Conservation (phyloP, 2,888 invertebrate species). For the Doris montereyensis region DNA sequence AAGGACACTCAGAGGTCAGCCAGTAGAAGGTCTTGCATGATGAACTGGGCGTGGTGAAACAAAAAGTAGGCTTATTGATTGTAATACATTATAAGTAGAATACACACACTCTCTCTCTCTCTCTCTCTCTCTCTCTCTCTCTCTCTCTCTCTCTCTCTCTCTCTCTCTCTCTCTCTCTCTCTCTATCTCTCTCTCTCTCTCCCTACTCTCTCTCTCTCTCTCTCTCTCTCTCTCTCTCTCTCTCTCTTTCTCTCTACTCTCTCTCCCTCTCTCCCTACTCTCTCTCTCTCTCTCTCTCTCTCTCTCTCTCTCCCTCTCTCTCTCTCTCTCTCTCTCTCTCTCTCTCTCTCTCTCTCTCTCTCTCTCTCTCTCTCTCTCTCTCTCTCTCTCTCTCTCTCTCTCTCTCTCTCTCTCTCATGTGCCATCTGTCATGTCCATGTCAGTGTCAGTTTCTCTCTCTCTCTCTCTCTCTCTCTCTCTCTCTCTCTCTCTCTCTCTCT, state of each 20-base stretch:
- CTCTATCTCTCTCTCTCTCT: not conserved
- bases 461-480: conserved; percentile 27
- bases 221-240: not conserved
- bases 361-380: not conserved
- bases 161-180: not conserved
- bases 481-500: not conserved
- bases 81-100: too few relatives aligned
- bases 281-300: not conserved
- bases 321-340: not conserved
- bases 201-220: not conserved
- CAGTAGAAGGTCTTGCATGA: too few relatives aligned
- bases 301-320: not conserved
- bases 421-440: not conserved
- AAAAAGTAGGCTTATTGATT: too few relatives aligned
- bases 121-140: too few relatives aligned
- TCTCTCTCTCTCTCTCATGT: too few relatives aligned
- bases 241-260: not conserved
- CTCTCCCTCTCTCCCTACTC: not conserved
- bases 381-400: not conserved
- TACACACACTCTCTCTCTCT: too few relatives aligned
- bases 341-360: not conserved
- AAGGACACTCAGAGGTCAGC: too few relatives aligned
- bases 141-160: too few relatives aligned
- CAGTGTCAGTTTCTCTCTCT: conserved; percentile 14
- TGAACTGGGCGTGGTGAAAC: too few relatives aligned